Evolutionary conservation across 2,888 invertebrate species (phyloP), one percentile per base, ranked within the genome.

Genomic region (Thecocarcelia acutangulata): DNA sequence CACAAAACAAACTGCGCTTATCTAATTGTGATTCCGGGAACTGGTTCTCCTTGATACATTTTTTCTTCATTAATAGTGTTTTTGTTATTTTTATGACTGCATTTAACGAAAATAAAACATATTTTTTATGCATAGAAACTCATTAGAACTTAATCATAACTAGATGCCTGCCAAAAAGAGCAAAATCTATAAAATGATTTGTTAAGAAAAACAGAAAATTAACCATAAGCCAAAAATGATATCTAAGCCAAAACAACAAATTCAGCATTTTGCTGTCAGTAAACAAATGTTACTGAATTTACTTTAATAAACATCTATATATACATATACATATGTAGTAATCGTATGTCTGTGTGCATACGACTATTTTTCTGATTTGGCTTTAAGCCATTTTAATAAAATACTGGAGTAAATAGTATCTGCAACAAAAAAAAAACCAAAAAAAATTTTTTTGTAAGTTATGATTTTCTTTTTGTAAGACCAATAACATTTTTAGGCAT

Each of bases 131-230:
- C 46, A 63, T 21, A 48, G 44, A 74, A 73, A 78, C 82, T 78
- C 66, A 82, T 82, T 82, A 82, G 82, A 82, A 82, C 78, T 82
- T 82, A 78, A 82, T 82, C 82, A 82, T 78, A 82, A 82, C 81
- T 54, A 69, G 69, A 73, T 77, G 66, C n/a, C 69, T 64, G 63
- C 54, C 56, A 68, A n/a, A 68, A 48, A 48, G 48, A 64, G 56
- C 13, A 44, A 59, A 59, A 40, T 69, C 1, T 33, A 56, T n/a
- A n/a, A 24, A 42, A 66, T 24, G 24, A 52, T 3, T 21, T 50
- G n/a, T 21, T 17, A 37, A 13, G 8, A 61, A 9, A 13, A 50
- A 8, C 9, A 21, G 17, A 48, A 69, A 17, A 54, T 19, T 28
- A 56, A 48, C 28, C 40, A 46, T 61, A 48, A 73, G 68, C 33